Conservation (phyloP, 2,113 vertebrate species). For the Pygathrix nemaeus region DNA sequence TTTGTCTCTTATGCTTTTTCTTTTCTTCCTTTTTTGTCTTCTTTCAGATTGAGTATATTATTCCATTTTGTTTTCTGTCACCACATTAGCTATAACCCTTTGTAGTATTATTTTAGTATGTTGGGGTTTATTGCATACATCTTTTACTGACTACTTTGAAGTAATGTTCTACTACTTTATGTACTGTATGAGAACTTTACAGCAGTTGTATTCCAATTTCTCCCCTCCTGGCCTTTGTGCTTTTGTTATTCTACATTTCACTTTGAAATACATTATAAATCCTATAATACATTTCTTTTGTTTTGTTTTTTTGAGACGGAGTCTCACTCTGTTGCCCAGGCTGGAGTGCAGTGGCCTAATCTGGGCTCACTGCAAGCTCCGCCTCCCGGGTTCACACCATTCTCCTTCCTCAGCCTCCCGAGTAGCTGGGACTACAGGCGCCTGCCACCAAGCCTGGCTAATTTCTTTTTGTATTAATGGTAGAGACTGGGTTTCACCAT, state of each 20-base stretch:
- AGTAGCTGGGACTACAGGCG: too few relatives aligned
- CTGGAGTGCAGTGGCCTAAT: too few relatives aligned
- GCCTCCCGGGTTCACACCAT: too few relatives aligned
- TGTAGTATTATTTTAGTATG: background rate
- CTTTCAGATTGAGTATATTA: background rate
- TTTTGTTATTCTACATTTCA: background rate
- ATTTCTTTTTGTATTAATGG: too few relatives aligned
- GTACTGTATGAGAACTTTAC: background rate
- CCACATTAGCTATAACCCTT: background rate
- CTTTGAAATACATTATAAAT: background rate
- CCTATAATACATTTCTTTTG: background rate
- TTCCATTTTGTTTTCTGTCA: background rate
- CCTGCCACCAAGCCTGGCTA: too few relatives aligned
- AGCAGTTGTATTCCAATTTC: background rate
- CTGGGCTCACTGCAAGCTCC: too few relatives aligned
- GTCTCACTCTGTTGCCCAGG: too few relatives aligned
- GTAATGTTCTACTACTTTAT: background rate
- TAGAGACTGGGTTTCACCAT: too few relatives aligned
- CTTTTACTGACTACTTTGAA: background rate
- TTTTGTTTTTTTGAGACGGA: too few relatives aligned
- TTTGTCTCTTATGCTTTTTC: background rate
- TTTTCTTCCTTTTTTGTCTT: background rate
- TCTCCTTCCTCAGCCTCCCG: too few relatives aligned
- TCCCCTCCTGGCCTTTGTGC: background rate
- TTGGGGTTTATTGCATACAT: background rate